Evolutionary conservation across 2,888 invertebrate genomes (phyloP).

Genomic region (Calliopum simillimum): DNA sequence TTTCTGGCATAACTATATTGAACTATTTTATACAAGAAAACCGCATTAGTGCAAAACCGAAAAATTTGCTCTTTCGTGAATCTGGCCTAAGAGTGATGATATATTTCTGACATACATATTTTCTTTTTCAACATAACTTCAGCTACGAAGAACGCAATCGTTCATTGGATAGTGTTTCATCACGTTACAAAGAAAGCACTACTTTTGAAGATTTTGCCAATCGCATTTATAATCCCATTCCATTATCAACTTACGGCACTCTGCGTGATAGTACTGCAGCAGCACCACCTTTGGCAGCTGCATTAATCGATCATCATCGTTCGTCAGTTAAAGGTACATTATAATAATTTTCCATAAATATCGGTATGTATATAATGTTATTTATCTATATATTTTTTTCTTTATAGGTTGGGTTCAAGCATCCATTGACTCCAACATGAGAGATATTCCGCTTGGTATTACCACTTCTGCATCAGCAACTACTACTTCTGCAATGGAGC

Average conservation of each 20-base stretch:
- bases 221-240: constrained; percentile 77
- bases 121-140: constrained; percentile 40
- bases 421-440: constrained; percentile 59
- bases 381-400: background rate
- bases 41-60: too few relatives aligned
- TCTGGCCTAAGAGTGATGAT: too few relatives aligned
- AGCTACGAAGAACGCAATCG: constrained; percentile 93
- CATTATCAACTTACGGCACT: constrained; percentile 57
- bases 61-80: too few relatives aligned
- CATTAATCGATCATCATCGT: constrained; percentile 70
- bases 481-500: constrained; percentile 62
- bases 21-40: too few relatives aligned
- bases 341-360: background rate
- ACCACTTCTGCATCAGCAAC: constrained; percentile 59
- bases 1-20: too few relatives aligned
- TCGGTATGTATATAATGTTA: background rate
- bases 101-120: constrained; percentile 1
- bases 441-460: constrained; percentile 55
- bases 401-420: constrained; percentile 65
- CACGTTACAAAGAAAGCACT: constrained; percentile 85
- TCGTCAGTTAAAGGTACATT: constrained; percentile 63
- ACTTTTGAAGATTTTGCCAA: constrained; percentile 92
- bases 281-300: constrained; percentile 71
- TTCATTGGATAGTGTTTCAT: constrained; percentile 85
- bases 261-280: constrained; percentile 59